Evolutionary conservation across 2,797 vertebrate species (phyloP).

Genomic region (Pipistrellus pygmaeus): DNA sequence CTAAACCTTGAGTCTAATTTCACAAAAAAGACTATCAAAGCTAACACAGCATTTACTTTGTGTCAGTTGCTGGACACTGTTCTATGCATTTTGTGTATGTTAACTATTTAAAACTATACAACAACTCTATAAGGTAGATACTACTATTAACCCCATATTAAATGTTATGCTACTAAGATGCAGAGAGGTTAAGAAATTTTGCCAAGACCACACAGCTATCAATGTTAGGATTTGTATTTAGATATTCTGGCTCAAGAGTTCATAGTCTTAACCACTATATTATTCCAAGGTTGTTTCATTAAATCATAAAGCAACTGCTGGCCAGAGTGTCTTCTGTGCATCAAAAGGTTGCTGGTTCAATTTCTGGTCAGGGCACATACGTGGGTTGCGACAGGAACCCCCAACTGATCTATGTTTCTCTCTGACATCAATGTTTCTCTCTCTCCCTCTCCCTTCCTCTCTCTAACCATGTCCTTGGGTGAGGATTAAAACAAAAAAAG

Average conservation of each 20-base stretch:
- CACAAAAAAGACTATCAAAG: neutral
- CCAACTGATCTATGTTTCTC: too few species aligned
- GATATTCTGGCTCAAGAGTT: neutral
- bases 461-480: too few species aligned
- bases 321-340: too few species aligned
- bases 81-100: neutral
- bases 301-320: neutral
- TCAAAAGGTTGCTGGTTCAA: too few species aligned
- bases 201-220: neutral
- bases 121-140: neutral
- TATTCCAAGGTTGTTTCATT: neutral
- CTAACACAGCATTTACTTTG: neutral
- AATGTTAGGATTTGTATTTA: neutral
- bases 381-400: too few species aligned
- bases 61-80: neutral
- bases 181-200: neutral
- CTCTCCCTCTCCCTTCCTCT: too few species aligned
- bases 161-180: neutral
- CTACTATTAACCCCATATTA: neutral
- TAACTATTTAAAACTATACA: neutral
- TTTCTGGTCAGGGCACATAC: too few species aligned
- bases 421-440: too few species aligned
- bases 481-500: too few species aligned
- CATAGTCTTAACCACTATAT: neutral
- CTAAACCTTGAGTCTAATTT: neutral